Evolutionary conservation across 2,888 invertebrate species (phyloP), one percentile per base, ranked within the genome.

Genomic region (Hypomecis atomaria): DNA sequence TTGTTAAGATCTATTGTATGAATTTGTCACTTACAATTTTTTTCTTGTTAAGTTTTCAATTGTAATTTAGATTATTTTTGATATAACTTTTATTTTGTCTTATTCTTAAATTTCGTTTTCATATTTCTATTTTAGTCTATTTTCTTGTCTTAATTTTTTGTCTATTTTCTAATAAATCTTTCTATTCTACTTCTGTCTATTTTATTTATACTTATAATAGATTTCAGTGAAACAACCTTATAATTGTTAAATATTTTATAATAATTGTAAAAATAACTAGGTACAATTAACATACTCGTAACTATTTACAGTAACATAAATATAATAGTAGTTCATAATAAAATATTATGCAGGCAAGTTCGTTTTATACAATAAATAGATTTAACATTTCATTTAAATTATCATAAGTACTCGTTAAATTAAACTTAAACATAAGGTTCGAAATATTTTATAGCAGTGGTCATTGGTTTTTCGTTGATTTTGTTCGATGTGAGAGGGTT

Each of bases 401-500:
- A 70, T 65, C 44, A 75, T 76, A 78, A 75, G 65, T 73, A 75
- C 72, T 72, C 52, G 59, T 58, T 74, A 70, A 75, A 67, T 72
- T 75, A 23, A 23, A 63, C 73, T 84, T 90, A 93, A 74, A 93
- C 91, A 75, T 93, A 93, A 55, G 93, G 93, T 75, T 93, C 93
- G 81, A 92, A 93, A 83, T 93, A 93, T 84, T 93, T 93, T 68
- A 93, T 93, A 86, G 93, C 93, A 82, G 93, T 93, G 82, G 92
- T 93, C 90, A 91, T 92, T 81, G 92, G 81, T 79, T 92, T 92
- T 81, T 93, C 93, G 89, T 92, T 93, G 88, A 90, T 87, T 88
- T 92, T 92, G 85, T 92, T 93, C 89, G 94, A 94, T 77, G 94
- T 89, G 68, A 94, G 93, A 74, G 94, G 93, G 71, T 95, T 95